These are phyloP conservation scores for Ectropis crepuscularia DNA, from an alignment of 2,888 invertebrate species.

Conservation along the genomic window DNA sequence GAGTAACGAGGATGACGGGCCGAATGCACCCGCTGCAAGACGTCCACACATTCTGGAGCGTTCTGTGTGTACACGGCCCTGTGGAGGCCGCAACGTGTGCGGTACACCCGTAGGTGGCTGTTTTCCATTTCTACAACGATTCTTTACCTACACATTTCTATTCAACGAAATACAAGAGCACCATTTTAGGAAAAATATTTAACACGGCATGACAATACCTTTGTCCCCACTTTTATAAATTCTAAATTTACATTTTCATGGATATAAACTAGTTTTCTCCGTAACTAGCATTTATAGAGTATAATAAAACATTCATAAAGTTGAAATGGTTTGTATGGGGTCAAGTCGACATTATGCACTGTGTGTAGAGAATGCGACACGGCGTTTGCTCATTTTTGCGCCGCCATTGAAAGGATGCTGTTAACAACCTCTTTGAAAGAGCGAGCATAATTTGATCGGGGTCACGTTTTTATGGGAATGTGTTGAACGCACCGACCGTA, in stretches of 20 bases:
- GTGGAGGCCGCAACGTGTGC: constrained; percentile 57
- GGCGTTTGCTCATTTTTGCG: constrained; percentile 81
- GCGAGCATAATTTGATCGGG: constrained; percentile 83
- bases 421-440: constrained; percentile 83
- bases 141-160: constrained; percentile 37
- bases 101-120: constrained; percentile 64
- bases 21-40: constrained; percentile 19
- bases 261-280: constrained; percentile 65
- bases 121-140: constrained; percentile 49
- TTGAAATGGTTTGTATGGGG: constrained; percentile 73
- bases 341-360: constrained; percentile 80
- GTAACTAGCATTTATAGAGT: constrained; percentile 65
- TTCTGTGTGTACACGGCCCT: constrained; percentile 32
- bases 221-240: constrained; percentile 40
- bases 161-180: constrained; percentile 36
- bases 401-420: constrained; percentile 80
- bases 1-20: constrained; percentile 71
- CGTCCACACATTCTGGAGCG: constrained; percentile 48
- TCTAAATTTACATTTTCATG: constrained; percentile 65
- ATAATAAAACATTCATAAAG: constrained; percentile 72
- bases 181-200: constrained; percentile 37
- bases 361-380: constrained; percentile 73
- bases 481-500: constrained; percentile 61
- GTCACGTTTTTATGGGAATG: constrained; percentile 80
- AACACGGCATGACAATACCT: constrained; percentile 46